phyloP scores from a whole-genome alignment of 2,888 invertebrate species.

The Ommatoiulus sabulosus region DNA sequence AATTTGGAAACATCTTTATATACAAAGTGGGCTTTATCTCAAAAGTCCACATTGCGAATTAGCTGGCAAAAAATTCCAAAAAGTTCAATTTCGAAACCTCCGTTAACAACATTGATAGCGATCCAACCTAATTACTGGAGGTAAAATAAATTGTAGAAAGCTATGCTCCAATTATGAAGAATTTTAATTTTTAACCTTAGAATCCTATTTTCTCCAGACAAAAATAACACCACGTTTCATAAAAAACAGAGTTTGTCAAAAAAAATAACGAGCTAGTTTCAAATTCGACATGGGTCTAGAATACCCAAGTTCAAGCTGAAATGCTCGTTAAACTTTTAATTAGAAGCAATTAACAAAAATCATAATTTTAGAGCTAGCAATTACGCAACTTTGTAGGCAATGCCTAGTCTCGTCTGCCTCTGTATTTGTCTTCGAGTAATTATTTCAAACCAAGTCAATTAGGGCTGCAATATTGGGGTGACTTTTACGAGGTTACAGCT shows the following conservation, averaged over 20 bases:
- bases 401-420: not conserved
- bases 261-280: not conserved
- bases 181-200: not conserved
- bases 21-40: not conserved
- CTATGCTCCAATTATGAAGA: not conserved
- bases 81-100: not conserved
- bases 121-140: conserved; percentile 1
- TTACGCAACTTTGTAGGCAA: not conserved
- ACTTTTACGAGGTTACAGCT: not conserved
- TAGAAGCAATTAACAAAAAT: not conserved
- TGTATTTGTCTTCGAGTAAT: not conserved
- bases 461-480: not conserved
- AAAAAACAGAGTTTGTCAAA: not conserved
- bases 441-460: not conserved
- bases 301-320: not conserved
- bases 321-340: not conserved
- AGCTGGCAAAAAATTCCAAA: not conserved
- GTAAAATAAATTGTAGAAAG: not conserved
- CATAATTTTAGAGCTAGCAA: not conserved
- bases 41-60: not conserved
- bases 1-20: not conserved
- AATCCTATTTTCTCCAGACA: not conserved
- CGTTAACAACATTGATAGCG: not conserved
- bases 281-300: not conserved
- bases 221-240: not conserved